Conservation (phyloP, 2,113 vertebrate species). For the Ctenomys sociabilis region DNA sequence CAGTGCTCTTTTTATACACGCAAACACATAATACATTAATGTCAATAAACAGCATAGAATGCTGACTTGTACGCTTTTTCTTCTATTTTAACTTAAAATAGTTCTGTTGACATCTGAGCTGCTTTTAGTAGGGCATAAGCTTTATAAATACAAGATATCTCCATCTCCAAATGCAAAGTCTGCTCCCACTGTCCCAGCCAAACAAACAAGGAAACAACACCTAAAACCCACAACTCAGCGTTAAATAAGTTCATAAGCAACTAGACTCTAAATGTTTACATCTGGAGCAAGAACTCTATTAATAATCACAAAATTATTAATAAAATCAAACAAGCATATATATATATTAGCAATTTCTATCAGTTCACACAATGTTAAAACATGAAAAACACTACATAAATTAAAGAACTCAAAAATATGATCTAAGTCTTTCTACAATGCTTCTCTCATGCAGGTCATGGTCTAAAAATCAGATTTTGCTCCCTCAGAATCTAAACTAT, state of each 20-base stretch:
- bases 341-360: slow-evolving; percentile 88
- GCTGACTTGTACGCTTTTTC: not conserved
- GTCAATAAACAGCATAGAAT: not conserved
- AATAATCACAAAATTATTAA: slow-evolving; percentile 90
- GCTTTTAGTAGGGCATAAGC: slow-evolving; percentile 85
- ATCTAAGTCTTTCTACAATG: slow-evolving; percentile 84
- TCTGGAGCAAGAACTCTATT: slow-evolving; percentile 80
- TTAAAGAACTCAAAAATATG: slow-evolving; percentile 86
- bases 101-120: slow-evolving; percentile 87
- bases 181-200: slow-evolving; percentile 62
- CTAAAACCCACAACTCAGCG: slow-evolving; percentile 83
- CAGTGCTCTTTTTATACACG: not conserved
- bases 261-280: slow-evolving; percentile 88
- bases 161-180: slow-evolving; percentile 87
- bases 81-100: slow-evolving; percentile 88
- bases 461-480: slow-evolving; percentile 84
- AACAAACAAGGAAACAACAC: slow-evolving; percentile 72
- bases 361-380: slow-evolving; percentile 85
- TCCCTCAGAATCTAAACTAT: slow-evolving; percentile 85
- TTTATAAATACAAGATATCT: slow-evolving; percentile 87
- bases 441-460: slow-evolving; percentile 86
- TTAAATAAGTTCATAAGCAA: slow-evolving; percentile 84
- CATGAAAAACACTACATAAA: slow-evolving; percentile 83
- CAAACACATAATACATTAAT: not conserved
- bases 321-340: slow-evolving; percentile 87